Base-by-base conservation (phyloP, 1,140 invertebrate genomes). In the Drosophila rufa region DNA sequence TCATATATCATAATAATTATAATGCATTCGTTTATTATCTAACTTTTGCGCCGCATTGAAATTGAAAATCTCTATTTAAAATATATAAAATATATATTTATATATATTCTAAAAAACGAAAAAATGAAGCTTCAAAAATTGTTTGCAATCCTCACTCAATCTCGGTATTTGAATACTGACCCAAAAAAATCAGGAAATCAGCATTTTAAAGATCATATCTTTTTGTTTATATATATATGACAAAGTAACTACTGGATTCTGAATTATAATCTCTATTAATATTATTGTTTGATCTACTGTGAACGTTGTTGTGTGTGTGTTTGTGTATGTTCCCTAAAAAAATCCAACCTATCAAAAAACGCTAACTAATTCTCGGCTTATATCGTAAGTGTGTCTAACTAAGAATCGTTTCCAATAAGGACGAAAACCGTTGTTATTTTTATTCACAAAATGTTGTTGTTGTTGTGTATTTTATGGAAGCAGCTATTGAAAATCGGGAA, bases 241-340 rank as follows among this genome's bases (percentile, higher is more conserved):
- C 81, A 89, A 89, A 89, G 85, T 89, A 89, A 89, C 85, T 89
- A 89, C 85, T 89, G 85, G 85, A 89, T 90, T 75, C 55, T 79
- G 75, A 89, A 90, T 74, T 64, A 40, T 40, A 85, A 73, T 62
- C 25, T 58, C 59, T 71, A 71, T 67, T 65, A 55, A 60, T 67
- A 67, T 73, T 74, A 59, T 81, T 74, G 46, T 74, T 69, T 79
- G 57, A 58, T 58, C 55, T 79, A 73, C 43, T 22, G 38, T 79
- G 68, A 70, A 69, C 59, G 55, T 67, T 71, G 62, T 55, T 77
- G 60, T 68, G 48, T 57, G 46, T 64, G 50, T 53, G 22, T 2
- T 50, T 74, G 50, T 58, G 55, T 60, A 27, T 74, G 57, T 27
- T 43, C 51, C 38, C 45, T 55, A 74, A 65, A 57, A 79, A 75